phyloP scores from a whole-genome alignment of 2,113 vertebrate genomes.

The Cheilinus undulatus region DNA sequence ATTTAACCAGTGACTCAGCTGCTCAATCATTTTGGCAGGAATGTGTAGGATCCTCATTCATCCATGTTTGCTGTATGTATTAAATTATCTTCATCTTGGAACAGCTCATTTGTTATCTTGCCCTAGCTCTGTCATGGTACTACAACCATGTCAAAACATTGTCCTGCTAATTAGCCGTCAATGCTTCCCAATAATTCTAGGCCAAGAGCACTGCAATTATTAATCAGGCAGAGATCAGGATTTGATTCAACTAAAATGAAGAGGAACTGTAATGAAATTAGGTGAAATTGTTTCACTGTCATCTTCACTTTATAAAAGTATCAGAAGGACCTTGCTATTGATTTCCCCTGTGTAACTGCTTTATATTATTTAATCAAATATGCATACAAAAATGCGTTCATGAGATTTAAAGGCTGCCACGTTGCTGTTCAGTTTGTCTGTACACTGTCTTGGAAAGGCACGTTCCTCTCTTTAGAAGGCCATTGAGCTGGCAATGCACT shows the following conservation, averaged over 20 bases:
- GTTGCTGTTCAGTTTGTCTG: constrained; percentile 37
- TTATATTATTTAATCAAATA: constrained; percentile 61
- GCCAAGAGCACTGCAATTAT: not conserved
- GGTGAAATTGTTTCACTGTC: constrained; percentile 17
- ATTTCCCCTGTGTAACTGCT: constrained; percentile 18
- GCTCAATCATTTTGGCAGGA: constrained; percentile 59
- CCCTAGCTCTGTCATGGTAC: constrained; percentile 43
- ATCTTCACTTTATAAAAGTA: not conserved
- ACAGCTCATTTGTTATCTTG: constrained; percentile 62
- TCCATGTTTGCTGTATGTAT: constrained; percentile 28
- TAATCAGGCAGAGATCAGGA: constrained; percentile 5
- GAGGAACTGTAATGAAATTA: not conserved
- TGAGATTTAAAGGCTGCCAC: constrained; percentile 46
- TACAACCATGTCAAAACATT: constrained; percentile 43
- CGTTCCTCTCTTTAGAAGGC: too few species aligned
- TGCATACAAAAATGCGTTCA: constrained; percentile 29
- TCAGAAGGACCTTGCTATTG: constrained; percentile 14
- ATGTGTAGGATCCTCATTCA: constrained; percentile 50
- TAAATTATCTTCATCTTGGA: constrained; percentile 43
- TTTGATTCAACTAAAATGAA: not conserved
- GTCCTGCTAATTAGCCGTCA: constrained; percentile 30
- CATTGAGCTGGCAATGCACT: too few species aligned
- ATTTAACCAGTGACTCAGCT: constrained; percentile 45
- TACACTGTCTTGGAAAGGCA: constrained; percentile 37
- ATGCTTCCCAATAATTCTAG: constrained; percentile 6